Base-by-base conservation (phyloP, 2,888 invertebrate species). In the Polietes domitor region DNA sequence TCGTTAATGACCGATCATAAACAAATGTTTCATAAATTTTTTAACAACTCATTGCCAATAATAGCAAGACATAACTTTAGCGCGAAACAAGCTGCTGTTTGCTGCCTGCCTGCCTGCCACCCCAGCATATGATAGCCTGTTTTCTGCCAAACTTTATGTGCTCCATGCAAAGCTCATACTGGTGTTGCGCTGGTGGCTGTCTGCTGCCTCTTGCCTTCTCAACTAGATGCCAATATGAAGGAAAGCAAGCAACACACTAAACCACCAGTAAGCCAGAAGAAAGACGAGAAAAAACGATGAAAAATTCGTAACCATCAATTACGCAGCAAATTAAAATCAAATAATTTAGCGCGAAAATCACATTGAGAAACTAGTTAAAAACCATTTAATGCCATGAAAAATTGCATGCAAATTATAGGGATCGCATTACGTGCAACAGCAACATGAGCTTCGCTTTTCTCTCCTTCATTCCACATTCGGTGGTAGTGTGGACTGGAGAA, bases 291-390 rank as follows among this genome's bases (percentile, higher is more conserved):
- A 12, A 24, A 9, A 58, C 12, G n/a, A 24, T 6, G 58, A 24
- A 85, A 73, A 83, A 80, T 77, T 82, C 71, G 78, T 79, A 85
- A 83, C 86, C 86, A 83, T 82, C 89, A 90, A 89, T 90, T 89
- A 90, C 87, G 88, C 89, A 89, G 89, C 90, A 90, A 90, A 90
- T 90, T 90, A 90, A 90, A 90, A 90, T 89, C 90, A 90, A 90
- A 90, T 90, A 90, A 90, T 86, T 90, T 90, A 89, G 86, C 85
- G 87, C 87, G 85, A 87, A 87, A 90, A 89, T 89, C 87, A 86
- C 81, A 86, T 88, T 65, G 75, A 87, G 77, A 86, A 85, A 80
- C 85, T 80, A 80, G 80, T 78, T 81, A 78, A 82, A 82, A 77
- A 58, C 83, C 82, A 81, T 82, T 86, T 74, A 85, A 77, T 80